Evolutionary conservation across 2,888 invertebrate genomes (phyloP).

Genomic region (Balanococcus diminutus): DNA sequence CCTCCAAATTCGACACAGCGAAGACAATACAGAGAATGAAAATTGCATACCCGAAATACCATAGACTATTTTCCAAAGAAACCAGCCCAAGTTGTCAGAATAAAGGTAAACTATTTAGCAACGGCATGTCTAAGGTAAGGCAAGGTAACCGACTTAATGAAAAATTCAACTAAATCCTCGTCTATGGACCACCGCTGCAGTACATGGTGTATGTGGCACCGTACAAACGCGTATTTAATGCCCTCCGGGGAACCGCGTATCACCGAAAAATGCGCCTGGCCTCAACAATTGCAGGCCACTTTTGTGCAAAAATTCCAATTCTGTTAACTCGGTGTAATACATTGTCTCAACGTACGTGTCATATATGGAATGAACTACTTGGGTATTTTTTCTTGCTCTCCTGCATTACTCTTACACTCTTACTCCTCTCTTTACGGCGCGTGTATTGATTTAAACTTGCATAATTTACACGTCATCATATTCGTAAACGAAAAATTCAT

Average conservation of each 20-base stretch:
- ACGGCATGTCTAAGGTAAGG: neutral
- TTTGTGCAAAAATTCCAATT: conserved; percentile 30
- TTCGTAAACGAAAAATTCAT: conserved; percentile 17
- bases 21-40: too few species aligned
- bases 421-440: neutral
- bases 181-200: neutral
- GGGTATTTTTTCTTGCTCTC: neutral
- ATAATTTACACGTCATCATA: conserved; percentile 34
- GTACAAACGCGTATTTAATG: conserved; percentile 24
- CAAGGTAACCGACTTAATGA: neutral
- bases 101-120: neutral
- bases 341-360: conserved; percentile 22
- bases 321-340: neutral
- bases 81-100: neutral
- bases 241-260: conserved; percentile 1
- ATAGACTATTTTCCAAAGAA: too few species aligned
- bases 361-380: neutral
- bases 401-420: neutral
- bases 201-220: conserved; percentile 4
- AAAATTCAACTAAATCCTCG: neutral
- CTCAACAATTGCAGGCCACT: conserved; percentile 10
- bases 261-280: conserved; percentile 4
- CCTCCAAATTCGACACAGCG: too few species aligned
- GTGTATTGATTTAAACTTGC: conserved; percentile 36
- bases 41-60: too few species aligned